Base-by-base conservation (phyloP, 2,888 invertebrate species). In the Scaptomyza caliginosa region DNA sequence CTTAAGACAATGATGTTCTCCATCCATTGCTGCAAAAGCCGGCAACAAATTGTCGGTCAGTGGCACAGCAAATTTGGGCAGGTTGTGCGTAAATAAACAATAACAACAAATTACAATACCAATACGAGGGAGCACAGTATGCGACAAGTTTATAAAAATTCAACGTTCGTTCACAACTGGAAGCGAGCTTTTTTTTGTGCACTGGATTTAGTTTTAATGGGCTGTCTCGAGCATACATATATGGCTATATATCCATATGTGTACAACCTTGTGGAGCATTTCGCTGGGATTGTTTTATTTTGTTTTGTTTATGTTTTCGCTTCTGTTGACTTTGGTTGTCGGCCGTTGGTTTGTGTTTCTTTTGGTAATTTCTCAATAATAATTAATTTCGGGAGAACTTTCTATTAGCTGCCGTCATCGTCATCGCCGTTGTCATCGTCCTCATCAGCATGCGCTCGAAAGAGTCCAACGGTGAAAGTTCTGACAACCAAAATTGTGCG, bases 121-220 rank as follows among this genome's bases (percentile, higher is more conserved):
- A 59, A 64, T 30, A 26, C 8, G 10, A 26, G 28, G 8, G 54
- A 63, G 23, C 43, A n/a, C 26, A 59, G 32, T 62, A 72, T 32
- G 13, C 39, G 76, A 67, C 76, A 80, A 68, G 75, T 70, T 82
- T 66, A 77, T 82, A 76, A 74, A 80, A 83, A 81, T 81, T 83
- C 81, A 62, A 42, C 45, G 28, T 38, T 48, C 68, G 78, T 76
- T 72, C 76, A 49, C 56, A 38, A 42, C 50, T 50, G 49, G 42
- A 16, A 46, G 49, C 71, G 45, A 76, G 65, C 10, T 10, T 10
- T 77, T 82, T 65, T 28, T 28, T 11, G 28, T 82, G 79, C 79
- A 75, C 79, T 75, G 75, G 79, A 77, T 83, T 83, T 84, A 82
- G 65, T 84, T 84, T 83, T 74, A 83, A 83, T 83, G 76, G 67